Evolutionary conservation across 2,797 vertebrate genomes (phyloP).

Genomic region (Poeciliopsis presidionis): DNA sequence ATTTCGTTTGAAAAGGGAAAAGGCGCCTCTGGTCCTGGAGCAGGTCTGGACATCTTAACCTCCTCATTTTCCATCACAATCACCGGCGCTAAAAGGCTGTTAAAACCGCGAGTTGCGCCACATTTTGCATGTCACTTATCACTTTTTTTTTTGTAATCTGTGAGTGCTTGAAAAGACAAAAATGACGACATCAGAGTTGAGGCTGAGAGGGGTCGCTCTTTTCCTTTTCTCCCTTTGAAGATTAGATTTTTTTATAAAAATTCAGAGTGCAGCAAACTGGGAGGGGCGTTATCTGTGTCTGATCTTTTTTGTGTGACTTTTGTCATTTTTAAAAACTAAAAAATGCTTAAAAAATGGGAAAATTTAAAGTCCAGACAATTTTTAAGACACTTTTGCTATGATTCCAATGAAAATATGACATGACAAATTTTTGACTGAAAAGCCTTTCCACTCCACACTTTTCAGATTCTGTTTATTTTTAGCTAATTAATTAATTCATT

Average conservation of each 20-base stretch:
- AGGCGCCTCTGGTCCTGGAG: constrained; percentile 3
- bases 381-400: not conserved
- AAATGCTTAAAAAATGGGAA: not conserved
- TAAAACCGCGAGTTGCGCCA: constrained; percentile 9
- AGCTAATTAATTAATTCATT: too few species aligned
- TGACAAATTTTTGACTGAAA: not conserved
- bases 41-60: constrained; percentile 47
- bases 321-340: not conserved
- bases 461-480: not conserved
- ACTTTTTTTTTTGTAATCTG: not conserved
- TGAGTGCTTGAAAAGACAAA: not conserved
- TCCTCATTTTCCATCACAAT: constrained; percentile 54
- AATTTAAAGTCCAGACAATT: not conserved
- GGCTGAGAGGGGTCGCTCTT: constrained; percentile 13
- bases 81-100: not conserved
- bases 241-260: constrained; percentile 33
- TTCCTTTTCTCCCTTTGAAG: constrained; percentile 31
- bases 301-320: too few species aligned
- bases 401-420: not conserved
- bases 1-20: not conserved
- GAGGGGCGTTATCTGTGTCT: too few species aligned
- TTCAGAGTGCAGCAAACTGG: too few species aligned
- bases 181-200: not conserved
- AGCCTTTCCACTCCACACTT: not conserved
- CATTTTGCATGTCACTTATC: not conserved